These are phyloP conservation scores for Lycodopsis pacificus DNA, from an alignment of 2,797 vertebrate species.

Conservation along the genomic window DNA sequence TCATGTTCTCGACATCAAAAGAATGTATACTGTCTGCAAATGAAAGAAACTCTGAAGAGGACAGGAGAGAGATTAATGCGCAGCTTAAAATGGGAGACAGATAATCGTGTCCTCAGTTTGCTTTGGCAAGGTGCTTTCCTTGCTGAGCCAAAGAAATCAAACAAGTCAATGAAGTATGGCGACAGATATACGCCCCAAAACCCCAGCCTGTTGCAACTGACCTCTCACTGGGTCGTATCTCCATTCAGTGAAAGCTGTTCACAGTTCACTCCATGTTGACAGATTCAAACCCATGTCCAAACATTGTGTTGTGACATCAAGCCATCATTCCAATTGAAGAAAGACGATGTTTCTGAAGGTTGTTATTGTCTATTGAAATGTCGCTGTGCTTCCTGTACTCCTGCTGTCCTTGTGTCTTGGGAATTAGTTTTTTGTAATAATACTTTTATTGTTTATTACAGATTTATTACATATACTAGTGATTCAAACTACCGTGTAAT, in stretches of 20 bases:
- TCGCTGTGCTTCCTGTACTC: not conserved
- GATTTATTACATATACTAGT: not conserved
- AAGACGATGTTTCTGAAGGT: slow-evolving; percentile 8
- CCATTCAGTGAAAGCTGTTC: slow-evolving; percentile 20
- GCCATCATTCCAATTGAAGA: slow-evolving; percentile 26
- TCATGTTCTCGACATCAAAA: slow-evolving; percentile 59
- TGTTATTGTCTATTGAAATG: not conserved
- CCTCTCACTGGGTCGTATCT: not conserved
- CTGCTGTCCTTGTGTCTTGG: not conserved
- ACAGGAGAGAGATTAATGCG: slow-evolving; percentile 60
- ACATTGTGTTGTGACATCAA: slow-evolving; percentile 16
- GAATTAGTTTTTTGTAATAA: not conserved
- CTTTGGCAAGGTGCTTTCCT: slow-evolving; percentile 53
- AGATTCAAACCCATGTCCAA: slow-evolving; percentile 28
- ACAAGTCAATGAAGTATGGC: slow-evolving; percentile 51
- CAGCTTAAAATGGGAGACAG: slow-evolving; percentile 59
- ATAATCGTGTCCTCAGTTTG: slow-evolving; percentile 62
- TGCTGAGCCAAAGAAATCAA: slow-evolving; percentile 54
- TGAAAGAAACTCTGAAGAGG: slow-evolving; percentile 42
- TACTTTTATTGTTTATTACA: slow-evolving; percentile 1
- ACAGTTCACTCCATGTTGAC: slow-evolving; percentile 39
- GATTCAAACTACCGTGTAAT: not conserved
- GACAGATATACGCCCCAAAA: slow-evolving; percentile 38
- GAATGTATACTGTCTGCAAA: slow-evolving; percentile 44
- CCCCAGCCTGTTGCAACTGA: slow-evolving; percentile 18